Base-by-base conservation (phyloP, 2,888 invertebrate genomes). In the Gortyna flavago region DNA sequence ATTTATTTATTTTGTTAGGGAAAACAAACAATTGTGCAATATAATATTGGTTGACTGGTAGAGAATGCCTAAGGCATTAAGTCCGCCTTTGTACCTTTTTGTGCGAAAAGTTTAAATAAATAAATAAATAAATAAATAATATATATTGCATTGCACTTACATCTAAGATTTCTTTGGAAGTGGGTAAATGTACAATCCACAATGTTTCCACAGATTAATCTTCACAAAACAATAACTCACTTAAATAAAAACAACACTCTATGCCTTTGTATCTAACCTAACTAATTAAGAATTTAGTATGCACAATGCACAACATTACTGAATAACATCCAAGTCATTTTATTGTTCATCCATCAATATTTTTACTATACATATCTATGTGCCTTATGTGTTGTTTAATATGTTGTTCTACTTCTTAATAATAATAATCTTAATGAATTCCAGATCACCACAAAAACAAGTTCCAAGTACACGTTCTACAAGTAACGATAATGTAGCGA, bases 371-470 rank as follows among this genome's bases (percentile, higher is more conserved):
- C 5, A 29, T 29, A 59, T 35, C 21, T 11, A n/a, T 18, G 2
- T 44, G 32, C 57, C 11, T n/a, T 8, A 21, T 7, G n/a, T n/a
- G 16, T 44, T 59, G 0, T 32, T 7, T 64, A 4, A 35, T 38
- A 18, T 21, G 35, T 32, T 35, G 8, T 35, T 57, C n/a, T 54
- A 41, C 25, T 74, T 74, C 5, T 59, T 59, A 35, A 75, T 44
- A 62, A 44, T 71, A 62, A 25, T 16, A 72, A 44, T 35, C 11
- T 35, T 38, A n/a, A 41, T 18, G 4, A n/a, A 51, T 79, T 79
- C 18, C 83, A 79, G 79, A 83, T n/a, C 59, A 81, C 11, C 38
- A 41, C 32, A 51, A 29, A 44, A 32, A 41, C 9, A 65, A 77
- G 35, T 38, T 38, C n/a, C 69, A 21, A 32, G 16, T 48, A 29